Evolutionary conservation across 2,797 vertebrate genomes (phyloP), one percentile per base, ranked within the genome.

Genomic region (Mormyrops attenuatus): DNA sequence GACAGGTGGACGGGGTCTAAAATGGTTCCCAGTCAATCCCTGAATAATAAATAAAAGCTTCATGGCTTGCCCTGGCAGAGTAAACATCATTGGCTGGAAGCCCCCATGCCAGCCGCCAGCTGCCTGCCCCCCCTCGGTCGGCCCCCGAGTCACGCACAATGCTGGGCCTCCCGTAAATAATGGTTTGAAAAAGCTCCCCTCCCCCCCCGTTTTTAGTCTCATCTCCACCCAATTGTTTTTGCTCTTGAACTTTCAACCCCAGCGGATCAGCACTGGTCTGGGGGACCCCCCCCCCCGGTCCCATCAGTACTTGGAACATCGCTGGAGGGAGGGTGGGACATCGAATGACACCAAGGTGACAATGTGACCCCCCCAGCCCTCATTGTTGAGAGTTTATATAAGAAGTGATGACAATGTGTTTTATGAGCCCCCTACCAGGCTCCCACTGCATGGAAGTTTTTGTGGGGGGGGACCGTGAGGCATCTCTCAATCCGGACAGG

Each of bases 341-440:
- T 47, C 6, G 20, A n/a, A n/a, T 82, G 41, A 47, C 41, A 82
- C 41, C 93, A 91, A 38, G 85, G 88, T 52, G 92, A 93, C 94
- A 94, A 95, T 92, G 93, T 91, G 94, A 95, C 95, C 93, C 47
- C 34, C 15, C 53, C n/a, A 3, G 22, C 73, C 41, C 41, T 94
- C 93, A 91, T 94, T 95, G 95, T 95, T 93, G 93, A 95, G 94
- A 94, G 95, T 95, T 96, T 95, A 95, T 95, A 94, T 95, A 95
- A 94, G 93, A 91, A 94, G 95, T 92, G 94, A 95, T 95, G 95
- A 96, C 95, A 95, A 96, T 95, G 95, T 95, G 94, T 94, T 96
- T 96, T 94, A 95, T 94, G 95, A 88, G 94, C 89, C 93, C 91
- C 91, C 91, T 90, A 92, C 90, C 22, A 89, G 92, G 91, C 92